phyloP scores from a whole-genome alignment of 2,888 invertebrate species.

The Flabesymbios commensalis region DNA sequence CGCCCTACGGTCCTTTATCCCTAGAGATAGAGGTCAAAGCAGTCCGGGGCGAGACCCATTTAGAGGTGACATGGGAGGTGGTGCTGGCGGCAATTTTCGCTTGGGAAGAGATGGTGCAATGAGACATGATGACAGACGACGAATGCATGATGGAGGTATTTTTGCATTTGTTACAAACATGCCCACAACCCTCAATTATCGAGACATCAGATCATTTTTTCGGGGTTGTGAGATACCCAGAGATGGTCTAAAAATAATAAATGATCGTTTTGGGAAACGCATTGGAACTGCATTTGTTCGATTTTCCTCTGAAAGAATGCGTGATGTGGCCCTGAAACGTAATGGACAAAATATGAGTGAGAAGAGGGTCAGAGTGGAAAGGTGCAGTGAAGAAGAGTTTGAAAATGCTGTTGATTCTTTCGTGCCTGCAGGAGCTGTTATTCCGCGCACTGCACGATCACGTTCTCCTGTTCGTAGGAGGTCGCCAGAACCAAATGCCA shows the following conservation, averaged over 20 bases:
- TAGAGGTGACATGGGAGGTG: constrained; percentile 1
- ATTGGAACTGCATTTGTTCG: constrained; percentile 78
- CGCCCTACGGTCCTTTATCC: background rate
- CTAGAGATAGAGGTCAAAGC: background rate
- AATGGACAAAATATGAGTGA: constrained; percentile 72
- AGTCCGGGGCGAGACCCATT: background rate
- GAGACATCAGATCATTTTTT: constrained; percentile 82
- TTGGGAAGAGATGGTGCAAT: background rate
- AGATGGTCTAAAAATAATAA: constrained; percentile 84
- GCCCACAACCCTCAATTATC: constrained; percentile 74
- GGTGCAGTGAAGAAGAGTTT: constrained; percentile 75
- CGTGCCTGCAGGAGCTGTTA: constrained; percentile 3
- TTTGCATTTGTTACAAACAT: constrained; percentile 74
- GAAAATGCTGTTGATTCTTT: constrained; percentile 73
- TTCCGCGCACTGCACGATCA: constrained; percentile 6
- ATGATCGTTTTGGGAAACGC: constrained; percentile 77
- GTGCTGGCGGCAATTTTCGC: background rate
- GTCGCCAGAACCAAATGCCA: constrained; percentile 10
- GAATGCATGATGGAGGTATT: constrained; percentile 2
- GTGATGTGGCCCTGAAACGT: constrained; percentile 71
- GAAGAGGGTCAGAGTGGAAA: constrained; percentile 71
- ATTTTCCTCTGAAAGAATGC: constrained; percentile 74
- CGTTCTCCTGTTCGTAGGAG: constrained; percentile 14
- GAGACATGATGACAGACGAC: background rate
- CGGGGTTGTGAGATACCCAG: constrained; percentile 76